phyloP scores from a whole-genome alignment of 2,888 invertebrate species.

The Pammene aurita region DNA sequence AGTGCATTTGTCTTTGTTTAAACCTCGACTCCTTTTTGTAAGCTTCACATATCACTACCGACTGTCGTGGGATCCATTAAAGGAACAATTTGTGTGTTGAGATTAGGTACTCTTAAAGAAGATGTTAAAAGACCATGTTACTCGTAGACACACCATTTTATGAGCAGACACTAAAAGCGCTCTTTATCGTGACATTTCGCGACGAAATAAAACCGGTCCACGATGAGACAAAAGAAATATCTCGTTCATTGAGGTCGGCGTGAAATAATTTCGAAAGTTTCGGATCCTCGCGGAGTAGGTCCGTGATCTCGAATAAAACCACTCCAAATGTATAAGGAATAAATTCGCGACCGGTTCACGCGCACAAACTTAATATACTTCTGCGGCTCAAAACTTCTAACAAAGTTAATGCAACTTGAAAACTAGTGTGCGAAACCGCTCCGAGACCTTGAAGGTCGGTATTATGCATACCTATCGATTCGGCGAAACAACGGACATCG shows the following conservation, averaged over 20 bases:
- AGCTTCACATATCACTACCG: slow-evolving; percentile 32
- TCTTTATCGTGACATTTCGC: slow-evolving; percentile 61
- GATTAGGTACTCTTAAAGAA: slow-evolving; percentile 54
- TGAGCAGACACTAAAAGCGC: slow-evolving; percentile 61
- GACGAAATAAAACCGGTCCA: slow-evolving; percentile 59
- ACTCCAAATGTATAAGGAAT: slow-evolving; percentile 56
- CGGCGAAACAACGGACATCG: slow-evolving; percentile 79
- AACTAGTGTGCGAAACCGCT: slow-evolving; percentile 24
- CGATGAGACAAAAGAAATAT: slow-evolving; percentile 49
- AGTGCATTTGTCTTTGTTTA: slow-evolving; percentile 13
- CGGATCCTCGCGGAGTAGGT: slow-evolving; percentile 51
- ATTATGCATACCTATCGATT: slow-evolving; percentile 77
- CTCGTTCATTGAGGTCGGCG: slow-evolving; percentile 55
- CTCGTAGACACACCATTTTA: slow-evolving; percentile 64
- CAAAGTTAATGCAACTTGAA: slow-evolving; percentile 27
- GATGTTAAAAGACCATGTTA: slow-evolving; percentile 69
- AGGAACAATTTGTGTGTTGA: slow-evolving; percentile 55
- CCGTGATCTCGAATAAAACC: slow-evolving; percentile 49
- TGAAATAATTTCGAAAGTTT: slow-evolving; percentile 63
- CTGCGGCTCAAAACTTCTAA: slow-evolving; percentile 11
- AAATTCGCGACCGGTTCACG: slow-evolving; percentile 62
- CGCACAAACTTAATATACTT: neutral
- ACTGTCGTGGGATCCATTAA: slow-evolving; percentile 37
- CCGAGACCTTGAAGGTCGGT: slow-evolving; percentile 68
- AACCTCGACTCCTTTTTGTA: slow-evolving; percentile 14